These are phyloP conservation scores for Varecia variegata DNA, from an alignment of 2,797 vertebrate genomes.

Conservation along the genomic window DNA sequence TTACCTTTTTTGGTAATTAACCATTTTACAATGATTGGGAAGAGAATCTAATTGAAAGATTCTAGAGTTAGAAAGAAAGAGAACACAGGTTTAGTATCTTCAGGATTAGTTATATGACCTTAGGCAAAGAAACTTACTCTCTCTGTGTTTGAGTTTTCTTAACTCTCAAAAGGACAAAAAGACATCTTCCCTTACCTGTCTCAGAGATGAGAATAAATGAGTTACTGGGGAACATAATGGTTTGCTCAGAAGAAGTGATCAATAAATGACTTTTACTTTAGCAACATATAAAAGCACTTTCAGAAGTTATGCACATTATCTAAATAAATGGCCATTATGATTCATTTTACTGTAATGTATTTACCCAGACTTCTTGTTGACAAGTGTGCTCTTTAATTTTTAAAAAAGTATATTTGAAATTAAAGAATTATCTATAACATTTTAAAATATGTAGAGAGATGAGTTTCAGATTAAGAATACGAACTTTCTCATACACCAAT, in stretches of 20 bases:
- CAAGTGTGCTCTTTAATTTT: not conserved
- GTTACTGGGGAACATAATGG: conserved; percentile 6
- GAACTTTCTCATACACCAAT: not conserved
- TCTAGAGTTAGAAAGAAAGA: not conserved
- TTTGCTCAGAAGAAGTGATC: conserved; percentile 32
- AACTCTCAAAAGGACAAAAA: not conserved
- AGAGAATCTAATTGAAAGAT: not conserved
- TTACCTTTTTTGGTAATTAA: not conserved
- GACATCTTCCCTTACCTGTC: not conserved
- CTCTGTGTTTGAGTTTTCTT: conserved; percentile 20
- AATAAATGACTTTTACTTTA: conserved; percentile 55
- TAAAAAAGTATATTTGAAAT: not conserved
- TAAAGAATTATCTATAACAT: not conserved
- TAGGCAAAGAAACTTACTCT: not conserved
- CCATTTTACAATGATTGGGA: not conserved
- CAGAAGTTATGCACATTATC: not conserved
- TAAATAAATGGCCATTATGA: conserved; percentile 32
- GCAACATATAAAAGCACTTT: conserved; percentile 24
- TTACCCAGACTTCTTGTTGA: not conserved
- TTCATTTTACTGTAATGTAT: conserved; percentile 27
- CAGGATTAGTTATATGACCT: not conserved
- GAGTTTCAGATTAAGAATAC: not conserved
- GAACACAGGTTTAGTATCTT: not conserved
- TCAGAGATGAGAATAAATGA: conserved; percentile 49
- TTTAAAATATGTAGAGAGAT: not conserved